Base-by-base conservation (phyloP, 1,140 invertebrate genomes). In the Drosophila kikkawai region DNA sequence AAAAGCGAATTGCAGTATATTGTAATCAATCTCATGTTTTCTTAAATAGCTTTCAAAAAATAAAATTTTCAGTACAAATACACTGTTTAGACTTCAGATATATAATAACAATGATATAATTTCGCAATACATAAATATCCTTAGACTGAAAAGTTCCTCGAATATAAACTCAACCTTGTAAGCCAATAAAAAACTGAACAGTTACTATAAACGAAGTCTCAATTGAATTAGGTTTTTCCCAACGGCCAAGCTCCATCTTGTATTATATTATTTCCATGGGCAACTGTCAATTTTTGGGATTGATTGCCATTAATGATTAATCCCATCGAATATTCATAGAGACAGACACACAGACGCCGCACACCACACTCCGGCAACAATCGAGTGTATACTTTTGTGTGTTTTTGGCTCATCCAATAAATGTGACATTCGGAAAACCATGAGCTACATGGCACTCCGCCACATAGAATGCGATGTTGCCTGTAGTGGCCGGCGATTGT, bases 401-500 rank as follows among this genome's bases (percentile, higher is more conserved):
- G 45, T 66, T 75, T 85, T 76, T 73, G 75, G 75, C 61, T 82
- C 75, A 66, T 80, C 64, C 79, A 82, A 83, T 87, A 79, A 81
- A 79, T 90, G 78, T 84, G 80, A 79, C 60, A 80, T 75, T 82
- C 76, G 63, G 69, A 87, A 87, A 84, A 84, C 66, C 69, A 71
- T 83, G 77, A 58, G 73, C 67, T 57, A 60, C 70, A 60, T 41
- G 42, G 34, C 45, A 53, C 34, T 37, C 19, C 8, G 32, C 60
- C 22, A 8, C 50, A 64, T 36, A 36, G 17, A 44, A 37, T 8
- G 34, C 15, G 37, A 6, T 29, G 48, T 37, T 48, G 19, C n/a
- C 45, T 29, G 19, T 51, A 39, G 60, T 64, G 51, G 59, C 63
- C 44, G 47, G 48, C 76, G 78, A 85, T 74, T 76, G 70, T 63